phyloP scores from a whole-genome alignment of 2,113 vertebrate genomes.

The Oncorhynchus tshawytscha region DNA sequence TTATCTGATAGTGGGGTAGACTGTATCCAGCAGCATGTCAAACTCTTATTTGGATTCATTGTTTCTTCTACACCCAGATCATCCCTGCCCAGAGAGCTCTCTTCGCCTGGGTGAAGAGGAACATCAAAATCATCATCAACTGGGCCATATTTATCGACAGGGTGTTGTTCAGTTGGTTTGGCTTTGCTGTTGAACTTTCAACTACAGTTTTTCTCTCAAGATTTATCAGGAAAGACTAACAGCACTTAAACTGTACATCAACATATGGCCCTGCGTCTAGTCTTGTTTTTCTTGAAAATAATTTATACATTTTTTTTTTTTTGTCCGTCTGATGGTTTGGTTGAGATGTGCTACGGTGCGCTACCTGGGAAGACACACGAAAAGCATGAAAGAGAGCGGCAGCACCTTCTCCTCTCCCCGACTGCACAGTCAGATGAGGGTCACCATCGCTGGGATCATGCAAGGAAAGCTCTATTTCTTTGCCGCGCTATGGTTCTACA shows the following conservation, averaged over 20 bases:
- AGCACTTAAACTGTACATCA: background rate
- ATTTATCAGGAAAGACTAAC: background rate
- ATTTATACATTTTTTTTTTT: background rate
- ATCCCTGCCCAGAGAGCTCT: slow-evolving; percentile 11
- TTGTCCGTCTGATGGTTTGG: slow-evolving; percentile 25
- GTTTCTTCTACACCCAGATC: slow-evolving; percentile 48
- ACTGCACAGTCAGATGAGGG: background rate
- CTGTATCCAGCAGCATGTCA: slow-evolving; percentile 20
- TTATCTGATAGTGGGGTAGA: background rate
- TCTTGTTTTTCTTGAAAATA: background rate
- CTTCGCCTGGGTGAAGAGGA: too few species aligned
- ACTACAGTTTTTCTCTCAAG: background rate
- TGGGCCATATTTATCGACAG: background rate
- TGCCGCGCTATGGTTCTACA: too few species aligned
- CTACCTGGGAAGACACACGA: slow-evolving; percentile 43
- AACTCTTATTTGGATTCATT: slow-evolving; percentile 41
- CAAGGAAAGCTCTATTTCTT: slow-evolving; percentile 17
- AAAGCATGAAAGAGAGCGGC: slow-evolving; percentile 10
- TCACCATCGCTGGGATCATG: slow-evolving; percentile 23
- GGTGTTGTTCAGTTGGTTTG: background rate
- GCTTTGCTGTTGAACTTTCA: background rate
- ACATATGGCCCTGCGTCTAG: background rate
- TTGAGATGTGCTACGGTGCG: slow-evolving; percentile 18
- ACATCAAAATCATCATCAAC: slow-evolving; percentile 19
- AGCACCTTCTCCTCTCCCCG: slow-evolving; percentile 11